Base-by-base conservation (phyloP, 2,888 invertebrate genomes). In the Drosophila affinis region DNA sequence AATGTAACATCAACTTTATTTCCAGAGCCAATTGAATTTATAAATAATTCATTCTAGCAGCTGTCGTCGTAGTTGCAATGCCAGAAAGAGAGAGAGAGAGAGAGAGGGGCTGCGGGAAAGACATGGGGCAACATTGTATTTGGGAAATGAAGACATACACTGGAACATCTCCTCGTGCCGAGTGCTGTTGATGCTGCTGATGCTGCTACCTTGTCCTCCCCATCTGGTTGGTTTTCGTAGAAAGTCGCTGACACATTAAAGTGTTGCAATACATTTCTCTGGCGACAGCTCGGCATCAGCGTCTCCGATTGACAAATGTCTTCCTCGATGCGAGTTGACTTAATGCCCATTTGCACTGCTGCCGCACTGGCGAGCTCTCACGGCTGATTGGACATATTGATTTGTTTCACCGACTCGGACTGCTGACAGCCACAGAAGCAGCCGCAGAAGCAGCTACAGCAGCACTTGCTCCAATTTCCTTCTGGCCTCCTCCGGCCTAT, bases 1-100 rank as follows among this genome's bases (percentile, higher is more conserved):
- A 88, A 79, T 89, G 89, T 89, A 89, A 90, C 89, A 90, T 77
- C 90, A 81, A 84, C 88, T 85, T 87, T 73, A 82, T 85, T 88
- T 89, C 77, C 78, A 88, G 67, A 69, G 82, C 61, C 80, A 79
- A 78, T 77, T 78, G 73, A 74, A 72, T 81, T 78, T 79, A 86
- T 88, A 81, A 88, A 86, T 88, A 86, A 86, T 88, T 88, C 84
- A 86, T 88, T 79, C 75, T 70, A 69, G 49, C 56, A 61, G 46
- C 54, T 48, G 65, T 52, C 46, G 53, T 53, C 21, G 54, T 52
- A 44, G 24, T 24, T 60, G 56, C 60, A 45, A 17, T 21, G 27
- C 17, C 7, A 12, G 9, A 17, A 29, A 67, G 67, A 55, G n/a
- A 53, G 58, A 46, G 58, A 49, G 21, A 5, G 39, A 67, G 67